phyloP scores from a whole-genome alignment of 2,797 vertebrate genomes.

The Syndactyla subalaris region DNA sequence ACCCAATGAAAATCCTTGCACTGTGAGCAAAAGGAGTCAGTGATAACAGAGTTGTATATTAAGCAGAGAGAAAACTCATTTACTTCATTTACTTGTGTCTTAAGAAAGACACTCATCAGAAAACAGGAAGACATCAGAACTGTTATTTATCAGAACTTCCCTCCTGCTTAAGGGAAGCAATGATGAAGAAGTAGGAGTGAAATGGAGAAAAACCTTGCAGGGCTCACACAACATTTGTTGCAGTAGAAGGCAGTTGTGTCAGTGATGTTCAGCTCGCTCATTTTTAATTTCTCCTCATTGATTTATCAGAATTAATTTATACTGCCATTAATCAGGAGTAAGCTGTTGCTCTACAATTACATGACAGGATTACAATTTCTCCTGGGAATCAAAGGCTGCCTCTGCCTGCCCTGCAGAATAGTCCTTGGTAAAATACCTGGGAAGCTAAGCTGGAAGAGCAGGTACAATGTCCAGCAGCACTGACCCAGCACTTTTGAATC shows the following conservation, averaged over 20 bases:
- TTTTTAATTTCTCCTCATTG: constrained; percentile 13
- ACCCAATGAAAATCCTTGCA: background rate
- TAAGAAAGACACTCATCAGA: background rate
- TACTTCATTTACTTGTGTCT: background rate
- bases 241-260: background rate
- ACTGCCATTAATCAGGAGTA: background rate
- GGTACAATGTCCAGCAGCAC: background rate
- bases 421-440: background rate
- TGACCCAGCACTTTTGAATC: background rate
- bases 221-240: background rate
- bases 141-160: background rate
- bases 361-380: background rate
- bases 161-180: background rate
- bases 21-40: background rate
- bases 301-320: constrained; percentile 19
- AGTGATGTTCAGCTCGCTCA: background rate
- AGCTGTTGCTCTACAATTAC: background rate
- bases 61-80: background rate
- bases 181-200: background rate
- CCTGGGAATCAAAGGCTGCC: background rate
- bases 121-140: background rate
- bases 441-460: background rate
- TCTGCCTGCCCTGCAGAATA: background rate
- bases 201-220: background rate
- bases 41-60: background rate